Conservation (phyloP, 1,140 invertebrate genomes). For the Laupala kohalensis region DNA sequence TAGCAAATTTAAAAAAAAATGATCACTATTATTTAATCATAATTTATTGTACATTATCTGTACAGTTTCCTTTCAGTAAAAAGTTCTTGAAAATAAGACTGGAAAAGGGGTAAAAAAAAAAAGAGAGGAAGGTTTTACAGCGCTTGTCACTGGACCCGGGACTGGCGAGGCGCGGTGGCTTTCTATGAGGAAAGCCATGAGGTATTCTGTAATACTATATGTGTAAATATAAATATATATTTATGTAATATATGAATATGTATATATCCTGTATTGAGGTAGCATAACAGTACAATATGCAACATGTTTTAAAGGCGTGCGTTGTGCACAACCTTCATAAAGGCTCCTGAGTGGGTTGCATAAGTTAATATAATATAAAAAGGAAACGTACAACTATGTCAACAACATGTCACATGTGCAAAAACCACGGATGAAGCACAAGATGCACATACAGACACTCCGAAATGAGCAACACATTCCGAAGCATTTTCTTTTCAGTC, state of each 20-base stretch:
- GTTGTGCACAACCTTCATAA: neutral
- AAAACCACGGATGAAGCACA: neutral
- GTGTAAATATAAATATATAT: neutral
- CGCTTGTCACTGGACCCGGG: neutral
- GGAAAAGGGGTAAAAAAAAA: neutral
- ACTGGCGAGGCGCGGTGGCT: neutral
- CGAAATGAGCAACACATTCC: neutral
- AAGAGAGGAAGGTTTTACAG: neutral
- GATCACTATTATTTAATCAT: neutral
- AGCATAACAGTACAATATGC: neutral
- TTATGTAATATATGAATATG: neutral
- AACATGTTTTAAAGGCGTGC: neutral
- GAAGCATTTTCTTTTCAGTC: neutral
- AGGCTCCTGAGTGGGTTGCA: neutral
- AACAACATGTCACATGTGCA: neutral
- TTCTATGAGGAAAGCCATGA: neutral
- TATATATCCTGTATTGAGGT: slow-evolving; percentile 4
- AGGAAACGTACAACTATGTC: neutral
- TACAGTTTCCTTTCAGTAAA: neutral
- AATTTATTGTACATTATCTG: no score
- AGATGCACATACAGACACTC: neutral
- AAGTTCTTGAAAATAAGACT: neutral
- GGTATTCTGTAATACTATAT: neutral
- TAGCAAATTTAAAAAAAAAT: neutral
- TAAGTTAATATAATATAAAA: neutral